Base-by-base conservation (phyloP, 2,888 invertebrate species). In the Coelopa pilipes region DNA sequence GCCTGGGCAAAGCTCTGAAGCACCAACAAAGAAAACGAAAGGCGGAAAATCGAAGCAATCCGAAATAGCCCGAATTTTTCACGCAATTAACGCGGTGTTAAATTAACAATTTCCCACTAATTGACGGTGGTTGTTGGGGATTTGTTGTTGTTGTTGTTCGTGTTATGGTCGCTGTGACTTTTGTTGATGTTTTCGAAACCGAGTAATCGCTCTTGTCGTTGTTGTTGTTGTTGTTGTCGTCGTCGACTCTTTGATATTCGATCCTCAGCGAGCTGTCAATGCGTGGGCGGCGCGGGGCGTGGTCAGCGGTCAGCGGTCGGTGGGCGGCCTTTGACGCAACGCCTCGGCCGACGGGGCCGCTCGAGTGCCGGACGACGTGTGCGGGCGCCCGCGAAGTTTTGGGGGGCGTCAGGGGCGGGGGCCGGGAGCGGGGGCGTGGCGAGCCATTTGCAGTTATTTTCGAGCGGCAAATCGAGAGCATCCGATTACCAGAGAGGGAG, bases 401-500 rank as follows among this genome's bases (percentile, higher is more conserved):
- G 9, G 21, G 19, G 17, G 10, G 10, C 53, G 10, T 53, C 15
- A 12, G 62, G 2, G 62, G 9, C n/a, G n/a, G 45, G 46, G 46
- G 5, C 15, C n/a, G n/a, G n/a, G 63, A 63, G 45, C n/a, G 62
- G 34, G 46, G 63, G n/a, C 15, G 12, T 59, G 19, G 19, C 11
- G 19, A 19, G 21, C 53, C 53, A 59, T 17, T 19, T 57, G 24
- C 19, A 34, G 1, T 34, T 19, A 60, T 34, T 60, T 60, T 60
- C 59, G 21, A 17, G 5, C 59, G 19, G 21, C 72, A 73, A 73
- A 76, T 76, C 72, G 74, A 74, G 72, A 70, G 72, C 57, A 76
- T 76, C 74, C 70, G 67, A 76, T 76, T 76, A 74, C 76, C 21
- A 53, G 57, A 74, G n/a, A 75, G 57, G 72, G 70, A 76, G 73